Conservation (phyloP, 2,888 invertebrate genomes). For the Nomada flava region DNA sequence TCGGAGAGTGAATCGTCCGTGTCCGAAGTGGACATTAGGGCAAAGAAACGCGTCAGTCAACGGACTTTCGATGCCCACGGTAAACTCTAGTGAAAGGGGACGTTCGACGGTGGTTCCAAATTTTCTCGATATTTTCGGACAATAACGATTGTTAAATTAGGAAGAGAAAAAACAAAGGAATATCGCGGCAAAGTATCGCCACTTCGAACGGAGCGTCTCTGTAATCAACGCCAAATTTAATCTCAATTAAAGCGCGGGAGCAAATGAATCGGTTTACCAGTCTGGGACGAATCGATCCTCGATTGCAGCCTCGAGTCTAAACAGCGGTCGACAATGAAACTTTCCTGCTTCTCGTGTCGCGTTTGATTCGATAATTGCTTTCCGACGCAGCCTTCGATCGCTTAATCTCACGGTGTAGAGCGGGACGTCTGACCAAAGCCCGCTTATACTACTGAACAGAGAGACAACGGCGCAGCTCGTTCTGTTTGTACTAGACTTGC, state of each 20-base stretch:
- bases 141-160: no score
- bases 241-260: constrained; percentile 71
- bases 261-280: constrained; percentile 61
- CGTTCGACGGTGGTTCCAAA: neutral
- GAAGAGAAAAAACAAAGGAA: neutral
- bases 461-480: neutral
- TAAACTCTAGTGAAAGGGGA: constrained; percentile 22
- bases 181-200: neutral
- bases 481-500: neutral
- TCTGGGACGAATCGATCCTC: constrained; percentile 31
- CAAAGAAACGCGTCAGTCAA: neutral
- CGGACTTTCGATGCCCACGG: neutral
- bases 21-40: neutral
- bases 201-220: neutral
- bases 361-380: constrained; percentile 54
- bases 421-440: constrained; percentile 3
- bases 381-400: constrained; percentile 10
- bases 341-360: constrained; percentile 2
- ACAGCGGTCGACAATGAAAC: constrained; percentile 40
- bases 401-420: constrained; percentile 15
- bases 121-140: neutral
- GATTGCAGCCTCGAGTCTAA: constrained; percentile 24
- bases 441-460: constrained; percentile 3
- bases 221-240: constrained; percentile 66
- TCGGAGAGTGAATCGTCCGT: no score